phyloP scores from a whole-genome alignment of 2,888 invertebrate species.

The Alloplasta piceator region DNA sequence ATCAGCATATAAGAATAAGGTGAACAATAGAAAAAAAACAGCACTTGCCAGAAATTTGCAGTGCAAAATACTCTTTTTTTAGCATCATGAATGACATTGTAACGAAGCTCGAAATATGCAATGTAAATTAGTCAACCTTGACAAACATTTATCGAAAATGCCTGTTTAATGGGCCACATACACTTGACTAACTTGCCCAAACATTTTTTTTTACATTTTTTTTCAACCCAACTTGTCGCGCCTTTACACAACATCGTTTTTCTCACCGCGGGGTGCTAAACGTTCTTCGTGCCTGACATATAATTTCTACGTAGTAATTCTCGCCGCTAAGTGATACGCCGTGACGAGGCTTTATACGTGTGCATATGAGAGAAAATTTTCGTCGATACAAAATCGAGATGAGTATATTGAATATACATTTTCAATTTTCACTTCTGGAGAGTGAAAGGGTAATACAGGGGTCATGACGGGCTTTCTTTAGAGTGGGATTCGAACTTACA shows the following conservation, averaged over 20 bases:
- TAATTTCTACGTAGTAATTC: slow-evolving; percentile 57
- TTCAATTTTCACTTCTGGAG: slow-evolving; percentile 43
- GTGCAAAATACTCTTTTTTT: no score
- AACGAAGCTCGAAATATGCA: no score
- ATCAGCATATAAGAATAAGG: no score
- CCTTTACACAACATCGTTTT: slow-evolving; percentile 69
- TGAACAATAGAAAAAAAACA: no score
- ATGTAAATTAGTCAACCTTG: neutral
- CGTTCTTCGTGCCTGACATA: slow-evolving; percentile 54
- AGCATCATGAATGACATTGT: no score
- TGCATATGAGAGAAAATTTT: slow-evolving; percentile 24
- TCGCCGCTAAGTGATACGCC: slow-evolving; percentile 64
- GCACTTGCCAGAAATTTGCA: no score
- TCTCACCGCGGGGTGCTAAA: slow-evolving; percentile 70
- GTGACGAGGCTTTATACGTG: slow-evolving; percentile 68
- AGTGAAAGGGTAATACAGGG: neutral
- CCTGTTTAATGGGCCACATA: no score
- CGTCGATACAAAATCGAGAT: slow-evolving; percentile 17
- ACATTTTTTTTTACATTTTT: slow-evolving; percentile 32
- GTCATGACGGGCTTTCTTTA: no score
- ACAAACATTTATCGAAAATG: slow-evolving; percentile 31
- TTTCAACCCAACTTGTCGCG: slow-evolving; percentile 61
- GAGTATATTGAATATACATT: slow-evolving; percentile 36
- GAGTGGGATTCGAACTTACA: no score
- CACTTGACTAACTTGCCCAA: slow-evolving; percentile 20